phyloP scores from a whole-genome alignment of 1,140 invertebrate species.

The Drosophila arizonae region DNA sequence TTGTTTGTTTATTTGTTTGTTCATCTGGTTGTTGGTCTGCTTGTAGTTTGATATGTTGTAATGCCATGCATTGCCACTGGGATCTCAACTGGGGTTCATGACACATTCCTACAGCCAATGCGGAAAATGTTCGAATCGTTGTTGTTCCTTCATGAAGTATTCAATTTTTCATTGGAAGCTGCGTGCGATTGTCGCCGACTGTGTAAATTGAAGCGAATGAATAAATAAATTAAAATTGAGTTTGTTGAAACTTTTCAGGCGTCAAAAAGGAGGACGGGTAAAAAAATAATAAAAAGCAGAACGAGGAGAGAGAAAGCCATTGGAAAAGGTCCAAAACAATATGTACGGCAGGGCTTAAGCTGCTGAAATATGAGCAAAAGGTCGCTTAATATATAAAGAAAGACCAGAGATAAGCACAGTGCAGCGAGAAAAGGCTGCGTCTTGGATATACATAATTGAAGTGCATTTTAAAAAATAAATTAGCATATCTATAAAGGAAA shows the following conservation, averaged over 20 bases:
- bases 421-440: not conserved
- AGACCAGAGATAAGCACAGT: not conserved
- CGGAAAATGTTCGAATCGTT: slow-evolving; percentile 38
- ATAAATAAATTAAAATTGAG: slow-evolving; percentile 58
- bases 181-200: slow-evolving; percentile 20
- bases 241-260: slow-evolving; percentile 26
- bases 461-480: not conserved
- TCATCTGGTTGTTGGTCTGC: slow-evolving; percentile 39
- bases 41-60: slow-evolving; percentile 58
- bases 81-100: slow-evolving; percentile 3
- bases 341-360: slow-evolving; percentile 2
- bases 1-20: slow-evolving; percentile 33
- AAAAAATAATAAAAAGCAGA: not conserved
- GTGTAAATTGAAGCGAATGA: slow-evolving; percentile 13
- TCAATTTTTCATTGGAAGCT: slow-evolving; percentile 38
- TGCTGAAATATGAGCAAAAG: slow-evolving; percentile 1
- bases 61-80: slow-evolving; percentile 29
- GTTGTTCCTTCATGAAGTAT: slow-evolving; percentile 45
- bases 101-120: slow-evolving; percentile 15
- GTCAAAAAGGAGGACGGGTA: not conserved
- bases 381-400: not conserved
- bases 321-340: no score
- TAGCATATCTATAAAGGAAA: slow-evolving; percentile 2
- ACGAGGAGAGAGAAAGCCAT: not conserved
- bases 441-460: no score